Base-by-base conservation (phyloP, 92 coral and sea anemone genomes). In the Epizoanthus ramosus region DNA sequence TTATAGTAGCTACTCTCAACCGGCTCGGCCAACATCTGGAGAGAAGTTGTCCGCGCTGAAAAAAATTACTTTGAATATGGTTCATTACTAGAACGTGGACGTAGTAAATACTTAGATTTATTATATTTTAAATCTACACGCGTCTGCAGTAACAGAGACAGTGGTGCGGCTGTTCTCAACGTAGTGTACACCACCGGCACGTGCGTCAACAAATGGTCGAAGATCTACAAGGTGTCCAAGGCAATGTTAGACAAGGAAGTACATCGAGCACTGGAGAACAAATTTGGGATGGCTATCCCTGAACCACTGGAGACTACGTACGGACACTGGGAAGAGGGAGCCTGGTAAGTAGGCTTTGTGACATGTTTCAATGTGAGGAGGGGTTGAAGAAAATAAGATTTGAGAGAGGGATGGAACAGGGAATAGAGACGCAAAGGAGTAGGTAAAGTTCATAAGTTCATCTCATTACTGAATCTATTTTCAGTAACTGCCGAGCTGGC, bases 131-230 rank as follows among this genome's bases (percentile, higher is more conserved):
- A 8, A n/a, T 45, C 24, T 69, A 8, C n/a, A 10, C 21, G 50
- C 6, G 39, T 47, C 31, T 81, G 88, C 72, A 93, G 91, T 4
- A 83, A 84, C 37, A 90, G 88, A 3, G 74, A 80, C 3, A 86
- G 79, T 18, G 96, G 93, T 52, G 86, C 87, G 33, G 96, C 88
- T 1, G 96, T 92, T 16, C 88, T 92, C 0, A 87, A 82, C 70
- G 88, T 91, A 63, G 81, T 92, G 96, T 92, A 90, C 73, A 83
- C 79, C 15, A 89, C 91, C 12, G 96, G 96, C 13, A 84, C 81
- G 0, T 92, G 96, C 75, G 85, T 87, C 74, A 60, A 89, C 56
- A 87, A 84, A 58, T 92, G 96, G 96, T 90, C 79, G 21, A 89
- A 92, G 47, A 87, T 92, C 71, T 81, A 89, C 18, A 85, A 81